Base-by-base conservation (phyloP, 2,888 invertebrate genomes). In the Coecobrya sp. region DNA sequence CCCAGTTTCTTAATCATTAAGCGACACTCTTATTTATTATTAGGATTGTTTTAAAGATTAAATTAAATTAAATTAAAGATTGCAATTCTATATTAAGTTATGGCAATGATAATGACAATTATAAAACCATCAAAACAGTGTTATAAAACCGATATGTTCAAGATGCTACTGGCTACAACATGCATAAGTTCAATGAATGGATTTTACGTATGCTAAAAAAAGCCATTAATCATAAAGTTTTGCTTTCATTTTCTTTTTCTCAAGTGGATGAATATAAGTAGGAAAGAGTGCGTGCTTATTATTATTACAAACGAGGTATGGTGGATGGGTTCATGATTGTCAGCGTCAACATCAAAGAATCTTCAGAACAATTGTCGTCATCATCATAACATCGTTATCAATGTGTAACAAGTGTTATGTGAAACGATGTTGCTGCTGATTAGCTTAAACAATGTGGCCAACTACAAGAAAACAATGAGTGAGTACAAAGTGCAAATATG, bases 241-340 rank as follows among this genome's bases (percentile, higher is more conserved):
- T 42, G 42, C 70, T 73, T 73, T 73, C 70, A 36, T 42, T 73
- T 73, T 73, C 70, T 73, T 19, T 19, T 73, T 73, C 42, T 42
- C 70, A 36, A 73, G 16, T 36, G 42, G 42, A 36, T 73, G 65
- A 65, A 65, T 25, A n/a, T n/a, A n/a, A n/a, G 13, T 7, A 16
- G 5, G 1, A 62, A 5, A 2, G 19, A 52, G 36, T 36, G 36
- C 7, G 36, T 36, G n/a, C 7, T 36, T 36, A 36, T 36, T 36
- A 36, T 36, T 42, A 42, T 42, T 10, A 42, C 42, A 7, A 42
- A 4, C 10, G 42, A 42, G 10, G 4, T 42, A 10, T 42, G 42
- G 10, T 7, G 42, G 42, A 10, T 42, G 42, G 42, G 10, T 49
- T 49, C 13, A 49, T 7, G 49, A 13, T 10, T 49, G 1, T 49